Conservation (phyloP, 2,113 vertebrate genomes). For the Melanocharis versteri region DNA sequence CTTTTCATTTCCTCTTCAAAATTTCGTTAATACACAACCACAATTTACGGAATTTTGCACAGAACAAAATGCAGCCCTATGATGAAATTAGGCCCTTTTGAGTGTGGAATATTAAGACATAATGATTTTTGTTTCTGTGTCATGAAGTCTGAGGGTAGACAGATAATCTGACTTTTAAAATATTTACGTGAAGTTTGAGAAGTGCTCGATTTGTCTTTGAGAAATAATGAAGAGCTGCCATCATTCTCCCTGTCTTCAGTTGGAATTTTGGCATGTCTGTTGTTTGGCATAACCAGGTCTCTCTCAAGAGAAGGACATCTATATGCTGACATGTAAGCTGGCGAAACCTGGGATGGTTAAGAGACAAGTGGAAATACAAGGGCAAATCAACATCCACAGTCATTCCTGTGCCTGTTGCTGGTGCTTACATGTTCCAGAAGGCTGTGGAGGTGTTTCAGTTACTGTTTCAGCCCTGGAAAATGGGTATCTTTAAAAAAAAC, state of each 20-base stretch:
- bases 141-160: neutral
- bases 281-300: neutral
- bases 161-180: neutral
- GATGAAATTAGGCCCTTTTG: neutral
- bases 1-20: conserved; percentile 51
- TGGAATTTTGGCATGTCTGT: neutral
- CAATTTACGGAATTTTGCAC: neutral
- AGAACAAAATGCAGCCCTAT: neutral
- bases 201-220: neutral
- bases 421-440: neutral
- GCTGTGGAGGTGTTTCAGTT: neutral
- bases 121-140: neutral
- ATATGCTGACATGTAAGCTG: neutral
- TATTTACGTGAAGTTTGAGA: neutral
- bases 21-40: neutral
- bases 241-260: neutral
- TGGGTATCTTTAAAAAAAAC: neutral
- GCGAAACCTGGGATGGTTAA: neutral
- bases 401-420: neutral
- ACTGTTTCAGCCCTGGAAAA: neutral
- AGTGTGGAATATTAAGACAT: neutral
- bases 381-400: neutral
- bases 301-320: neutral
- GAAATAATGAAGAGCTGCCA: neutral
- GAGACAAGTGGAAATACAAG: neutral